These are phyloP conservation scores for Megaceryle alcyon DNA, from an alignment of 2,797 vertebrate genomes.

Conservation along the genomic window DNA sequence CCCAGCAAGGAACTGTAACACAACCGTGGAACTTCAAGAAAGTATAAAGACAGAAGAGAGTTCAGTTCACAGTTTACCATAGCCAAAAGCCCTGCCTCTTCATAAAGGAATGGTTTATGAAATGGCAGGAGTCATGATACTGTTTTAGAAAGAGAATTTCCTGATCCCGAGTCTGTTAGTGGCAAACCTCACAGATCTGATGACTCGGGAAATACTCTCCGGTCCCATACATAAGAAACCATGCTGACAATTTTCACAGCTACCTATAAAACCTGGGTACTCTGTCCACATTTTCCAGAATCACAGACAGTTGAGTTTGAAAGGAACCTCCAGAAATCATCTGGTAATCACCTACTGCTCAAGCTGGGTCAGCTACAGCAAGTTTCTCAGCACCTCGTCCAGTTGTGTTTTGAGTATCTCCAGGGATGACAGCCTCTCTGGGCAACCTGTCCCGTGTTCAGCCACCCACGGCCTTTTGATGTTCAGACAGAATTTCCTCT, in stretches of 20 bases:
- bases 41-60: neutral
- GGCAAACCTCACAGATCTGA: neutral
- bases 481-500: neutral
- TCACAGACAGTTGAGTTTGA: neutral
- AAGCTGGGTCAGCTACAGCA: neutral
- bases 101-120: neutral
- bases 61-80: fast-evolving
- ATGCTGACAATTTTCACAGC: neutral
- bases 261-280: neutral
- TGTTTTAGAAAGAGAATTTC: neutral
- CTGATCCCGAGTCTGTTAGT: neutral
- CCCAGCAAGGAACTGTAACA: neutral
- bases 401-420: neutral
- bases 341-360: neutral
- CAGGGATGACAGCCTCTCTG: neutral
- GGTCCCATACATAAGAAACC: neutral
- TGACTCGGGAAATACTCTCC: neutral
- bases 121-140: neutral
- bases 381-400: neutral
- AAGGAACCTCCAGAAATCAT: neutral
- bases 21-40: neutral
- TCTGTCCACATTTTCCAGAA: neutral
- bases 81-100: neutral
- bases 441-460: neutral
- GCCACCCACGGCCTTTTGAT: fast-evolving